Base-by-base conservation (phyloP, 2,113 vertebrate genomes). In the Phylloscopus trochilus region DNA sequence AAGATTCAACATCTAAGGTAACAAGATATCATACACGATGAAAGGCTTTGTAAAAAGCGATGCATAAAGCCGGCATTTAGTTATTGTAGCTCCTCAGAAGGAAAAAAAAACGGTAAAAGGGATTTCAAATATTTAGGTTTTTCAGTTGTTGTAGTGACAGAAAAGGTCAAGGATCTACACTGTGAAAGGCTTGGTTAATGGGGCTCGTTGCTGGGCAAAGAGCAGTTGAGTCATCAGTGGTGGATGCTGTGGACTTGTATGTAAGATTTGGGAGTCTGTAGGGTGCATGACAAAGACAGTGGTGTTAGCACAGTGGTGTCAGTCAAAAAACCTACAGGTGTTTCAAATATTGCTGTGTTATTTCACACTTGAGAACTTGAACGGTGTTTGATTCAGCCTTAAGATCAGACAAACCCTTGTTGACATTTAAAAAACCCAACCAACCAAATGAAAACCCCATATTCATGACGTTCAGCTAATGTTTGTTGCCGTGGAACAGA, bases 1-100 rank as follows among this genome's bases (percentile, higher is more conserved):
- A 95, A 97, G 86, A 93, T 79, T 75, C 84, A 94, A 92, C 74
- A 96, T 97, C 91, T 93, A 96, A 97, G 92, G 87, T 96, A 97
- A 95, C 90, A 80, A 87, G 80, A 93, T 75, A 60, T 1, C 28
- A n/a, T 46, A 47, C 56, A 68, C 76, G 85, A 62, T 55, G 52
- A 43, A 86, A 93, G 88, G 26, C 13, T 79, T 96, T 75, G 44
- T 60, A 83, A 89, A 89, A 96, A 91, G 49, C 33, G 22, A 24
- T 44, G 66, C 21, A 16, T 59, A 91, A 92, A 63, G 60, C 56
- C 70, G 72, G 63, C 46, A 93, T 79, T 86, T 94, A 63, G 41
- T 52, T 82, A 70, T 80, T 96, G 56, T 62, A 89, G n/a, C 56
- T 86, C 43, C 47, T 92, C 26, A 39, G 84, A 92, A 77, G 80